Evolutionary conservation across 2,797 vertebrate genomes (phyloP).

Genomic region (Eulemur rubriventer): DNA sequence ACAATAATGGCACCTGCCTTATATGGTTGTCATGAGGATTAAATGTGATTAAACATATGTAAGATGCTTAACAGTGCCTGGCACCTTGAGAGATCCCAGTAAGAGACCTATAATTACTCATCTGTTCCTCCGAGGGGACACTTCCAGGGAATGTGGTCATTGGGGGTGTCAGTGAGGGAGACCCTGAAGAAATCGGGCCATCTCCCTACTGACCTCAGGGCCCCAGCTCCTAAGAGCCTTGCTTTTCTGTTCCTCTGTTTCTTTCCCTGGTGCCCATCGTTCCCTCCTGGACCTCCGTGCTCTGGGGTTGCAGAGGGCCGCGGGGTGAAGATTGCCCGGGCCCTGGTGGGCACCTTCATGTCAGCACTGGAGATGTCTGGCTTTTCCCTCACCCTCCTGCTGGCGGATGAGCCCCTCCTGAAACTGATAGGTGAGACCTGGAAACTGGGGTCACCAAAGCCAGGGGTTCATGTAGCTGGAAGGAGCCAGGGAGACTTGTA

Average conservation of each 20-base stretch:
- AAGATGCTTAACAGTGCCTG: background rate
- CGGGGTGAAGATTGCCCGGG: constrained; percentile 87
- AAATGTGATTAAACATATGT: background rate
- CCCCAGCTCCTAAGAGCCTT: background rate
- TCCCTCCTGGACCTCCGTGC: background rate
- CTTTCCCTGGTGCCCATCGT: background rate
- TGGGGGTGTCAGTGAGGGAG: background rate
- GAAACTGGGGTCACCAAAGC: background rate
- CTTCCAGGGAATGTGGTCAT: background rate
- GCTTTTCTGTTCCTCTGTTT: background rate
- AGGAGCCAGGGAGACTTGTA: background rate
- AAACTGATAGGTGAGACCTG: constrained; percentile 90
- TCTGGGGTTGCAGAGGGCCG: constrained; percentile 85
- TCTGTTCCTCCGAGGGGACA: background rate
- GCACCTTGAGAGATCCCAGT: background rate
- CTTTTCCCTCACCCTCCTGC: constrained; percentile 93
- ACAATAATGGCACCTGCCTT: background rate
- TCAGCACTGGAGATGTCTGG: constrained; percentile 96
- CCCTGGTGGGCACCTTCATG: constrained; percentile 94
- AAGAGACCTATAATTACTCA: background rate
- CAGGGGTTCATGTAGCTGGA: background rate
- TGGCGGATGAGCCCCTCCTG: constrained; percentile 86
- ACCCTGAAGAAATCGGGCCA: background rate
- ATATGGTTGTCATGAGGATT: background rate
- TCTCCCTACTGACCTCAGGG: background rate